These are phyloP conservation scores for Zaprionus capensis DNA, from an alignment of 1,140 invertebrate genomes.

Conservation along the genomic window DNA sequence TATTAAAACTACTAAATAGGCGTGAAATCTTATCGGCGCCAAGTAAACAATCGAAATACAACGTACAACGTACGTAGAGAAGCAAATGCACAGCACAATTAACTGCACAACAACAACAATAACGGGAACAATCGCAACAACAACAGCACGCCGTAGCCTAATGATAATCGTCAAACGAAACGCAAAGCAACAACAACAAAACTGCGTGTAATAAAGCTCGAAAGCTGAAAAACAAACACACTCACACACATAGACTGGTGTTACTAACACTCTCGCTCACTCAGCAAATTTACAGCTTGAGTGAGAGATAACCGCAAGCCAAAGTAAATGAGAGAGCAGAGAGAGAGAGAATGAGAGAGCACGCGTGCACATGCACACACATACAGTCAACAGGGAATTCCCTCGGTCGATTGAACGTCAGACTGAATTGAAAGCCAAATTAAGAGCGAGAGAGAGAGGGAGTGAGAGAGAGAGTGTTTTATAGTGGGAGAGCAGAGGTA, in stretches of 20 bases:
- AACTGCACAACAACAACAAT: conserved; percentile 14
- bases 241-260: conserved; percentile 18
- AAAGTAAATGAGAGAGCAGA: background rate
- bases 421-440: conserved; percentile 50
- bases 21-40: conserved; percentile 48
- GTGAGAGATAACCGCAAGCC: conserved; percentile 27
- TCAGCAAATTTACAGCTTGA: conserved; percentile 15
- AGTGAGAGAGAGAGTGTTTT: conserved; percentile 5
- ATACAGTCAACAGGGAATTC: conserved; percentile 51
- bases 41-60: conserved; percentile 39
- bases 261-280: conserved; percentile 1
- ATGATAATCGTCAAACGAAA: conserved; percentile 63
- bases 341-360: background rate
- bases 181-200: conserved; percentile 55
- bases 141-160: conserved; percentile 41
- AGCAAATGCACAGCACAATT: conserved; percentile 42
- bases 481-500: background rate
- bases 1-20: conserved; percentile 34
- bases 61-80: conserved; percentile 8
- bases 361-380: background rate
- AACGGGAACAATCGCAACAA: conserved; percentile 11
- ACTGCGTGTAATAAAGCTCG: conserved; percentile 46
- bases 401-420: conserved; percentile 43
- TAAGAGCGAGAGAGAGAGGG: conserved; percentile 25
- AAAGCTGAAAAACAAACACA: conserved; percentile 46